Evolutionary conservation across 2,113 vertebrate species (phyloP).

Genomic region (Heptranchias perlo): DNA sequence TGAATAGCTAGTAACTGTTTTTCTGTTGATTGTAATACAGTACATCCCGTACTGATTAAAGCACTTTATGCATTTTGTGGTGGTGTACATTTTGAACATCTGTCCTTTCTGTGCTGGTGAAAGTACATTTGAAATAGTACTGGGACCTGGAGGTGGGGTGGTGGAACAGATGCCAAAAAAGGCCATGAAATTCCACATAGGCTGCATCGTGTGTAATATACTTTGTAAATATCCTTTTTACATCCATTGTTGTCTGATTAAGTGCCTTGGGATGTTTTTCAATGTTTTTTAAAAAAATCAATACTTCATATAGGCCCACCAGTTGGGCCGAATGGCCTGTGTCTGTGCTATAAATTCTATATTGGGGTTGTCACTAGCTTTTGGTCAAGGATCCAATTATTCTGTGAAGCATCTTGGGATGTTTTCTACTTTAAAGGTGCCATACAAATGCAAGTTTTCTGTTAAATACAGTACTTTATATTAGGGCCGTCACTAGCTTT

Average conservation of each 20-base stretch:
- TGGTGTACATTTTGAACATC: too few relatives aligned
- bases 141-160: background rate
- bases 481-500: background rate
- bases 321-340: too few relatives aligned
- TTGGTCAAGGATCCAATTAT: background rate
- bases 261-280: background rate
- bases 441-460: background rate
- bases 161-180: background rate
- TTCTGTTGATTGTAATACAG: background rate
- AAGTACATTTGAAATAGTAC: background rate
- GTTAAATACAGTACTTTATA: background rate
- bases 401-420: background rate
- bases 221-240: background rate
- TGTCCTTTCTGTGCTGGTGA: background rate
- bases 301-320: too few relatives aligned
- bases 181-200: background rate
- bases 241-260: background rate
- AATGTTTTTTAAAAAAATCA: too few relatives aligned
- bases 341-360: too few relatives aligned
- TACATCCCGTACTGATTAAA: too few relatives aligned
- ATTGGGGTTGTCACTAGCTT: background rate
- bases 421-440: background rate
- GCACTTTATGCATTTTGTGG: background rate
- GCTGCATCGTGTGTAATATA: background rate
- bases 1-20: background rate